These are phyloP conservation scores for Ochotona curzoniae DNA, from an alignment of 2,113 vertebrate genomes.

Conservation along the genomic window DNA sequence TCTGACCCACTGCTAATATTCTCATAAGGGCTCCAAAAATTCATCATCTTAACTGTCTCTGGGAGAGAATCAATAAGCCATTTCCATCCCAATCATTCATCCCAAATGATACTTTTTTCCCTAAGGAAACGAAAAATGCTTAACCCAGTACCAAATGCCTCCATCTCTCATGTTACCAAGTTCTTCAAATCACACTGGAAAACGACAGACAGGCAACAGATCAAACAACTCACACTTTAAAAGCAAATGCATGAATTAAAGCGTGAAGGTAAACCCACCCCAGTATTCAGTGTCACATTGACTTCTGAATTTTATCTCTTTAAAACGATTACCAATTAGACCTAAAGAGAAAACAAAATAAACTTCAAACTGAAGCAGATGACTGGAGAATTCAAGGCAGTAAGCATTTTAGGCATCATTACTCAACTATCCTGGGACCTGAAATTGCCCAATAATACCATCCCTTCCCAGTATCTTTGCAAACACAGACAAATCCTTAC, in stretches of 20 bases:
- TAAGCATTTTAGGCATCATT: neutral
- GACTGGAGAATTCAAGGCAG: neutral
- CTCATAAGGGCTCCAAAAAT: slow-evolving; percentile 21
- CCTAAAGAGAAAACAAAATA: neutral
- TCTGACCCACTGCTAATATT: neutral
- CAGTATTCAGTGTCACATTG: neutral
- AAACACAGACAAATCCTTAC: neutral
- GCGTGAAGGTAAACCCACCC: neutral
- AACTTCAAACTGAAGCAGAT: neutral
- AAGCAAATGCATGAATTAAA: neutral
- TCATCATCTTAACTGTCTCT: slow-evolving; percentile 50
- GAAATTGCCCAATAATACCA: neutral
- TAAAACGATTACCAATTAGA: neutral
- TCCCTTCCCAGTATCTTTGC: neutral
- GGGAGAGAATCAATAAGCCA: slow-evolving; percentile 58
- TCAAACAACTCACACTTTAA: neutral
- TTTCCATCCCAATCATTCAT: slow-evolving; percentile 29
- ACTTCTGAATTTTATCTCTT: neutral
- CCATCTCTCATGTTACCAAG: neutral
- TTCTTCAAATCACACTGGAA: neutral
- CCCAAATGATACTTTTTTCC: slow-evolving; percentile 56
- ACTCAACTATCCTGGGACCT: neutral
- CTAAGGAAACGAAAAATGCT: slow-evolving; percentile 58
- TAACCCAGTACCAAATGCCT: neutral
- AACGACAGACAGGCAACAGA: neutral